phyloP scores from a whole-genome alignment of 2,888 invertebrate species.

The Pandemis heparana region DNA sequence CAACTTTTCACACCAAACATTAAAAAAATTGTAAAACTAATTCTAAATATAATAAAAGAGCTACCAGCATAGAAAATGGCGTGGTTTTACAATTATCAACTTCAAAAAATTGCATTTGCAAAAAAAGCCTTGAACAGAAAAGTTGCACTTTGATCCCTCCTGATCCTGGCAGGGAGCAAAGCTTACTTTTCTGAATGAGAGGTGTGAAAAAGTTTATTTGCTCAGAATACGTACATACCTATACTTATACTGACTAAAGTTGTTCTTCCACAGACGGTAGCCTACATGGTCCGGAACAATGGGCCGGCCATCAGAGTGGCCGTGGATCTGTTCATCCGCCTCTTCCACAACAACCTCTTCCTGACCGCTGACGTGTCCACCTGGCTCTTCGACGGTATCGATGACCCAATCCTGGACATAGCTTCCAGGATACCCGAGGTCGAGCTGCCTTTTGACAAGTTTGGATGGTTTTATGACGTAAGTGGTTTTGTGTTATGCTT shows the following conservation, averaged over 20 bases:
- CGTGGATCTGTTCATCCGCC: constrained; percentile 84
- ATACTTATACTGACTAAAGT: not conserved
- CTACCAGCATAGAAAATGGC: no score
- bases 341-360: constrained; percentile 82
- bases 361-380: constrained; percentile 88
- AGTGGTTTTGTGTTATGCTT: constrained; percentile 63
- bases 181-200: no score
- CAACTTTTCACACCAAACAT: no score
- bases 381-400: constrained; percentile 93
- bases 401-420: constrained; percentile 88
- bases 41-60: no score
- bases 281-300: constrained; percentile 84
- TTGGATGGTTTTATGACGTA: constrained; percentile 94
- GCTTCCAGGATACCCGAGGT: constrained; percentile 80
- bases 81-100: no score
- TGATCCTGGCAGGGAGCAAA: no score
- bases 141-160: no score
- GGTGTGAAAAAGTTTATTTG: no score
- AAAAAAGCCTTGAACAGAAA: no score
- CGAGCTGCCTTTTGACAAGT: constrained; percentile 89
- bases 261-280: constrained; percentile 86
- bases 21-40: no score
- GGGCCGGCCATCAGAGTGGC: constrained; percentile 61
- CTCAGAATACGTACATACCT: no score
- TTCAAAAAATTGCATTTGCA: no score